Base-by-base conservation (phyloP, 2,113 vertebrate species). In the Rhegmatorhina hoffmannsi region DNA sequence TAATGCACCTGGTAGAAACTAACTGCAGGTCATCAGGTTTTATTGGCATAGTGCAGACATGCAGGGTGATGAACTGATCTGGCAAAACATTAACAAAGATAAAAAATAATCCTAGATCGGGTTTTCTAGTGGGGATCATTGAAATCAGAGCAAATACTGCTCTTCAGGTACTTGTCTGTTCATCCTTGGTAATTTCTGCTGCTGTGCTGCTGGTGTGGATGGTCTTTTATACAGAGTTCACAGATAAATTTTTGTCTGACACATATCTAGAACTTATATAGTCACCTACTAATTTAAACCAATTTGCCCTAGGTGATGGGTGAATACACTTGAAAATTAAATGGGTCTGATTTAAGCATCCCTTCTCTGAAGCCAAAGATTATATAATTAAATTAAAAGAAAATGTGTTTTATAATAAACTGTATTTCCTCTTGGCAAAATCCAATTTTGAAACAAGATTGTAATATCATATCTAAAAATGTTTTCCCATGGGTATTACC, bases 361-460 rank as follows among this genome's bases (percentile, higher is more conserved):
- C 95, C 87, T 92, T 73, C 96, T 95, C 90, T 76, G 78, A 94
- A 93, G 74, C 78, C 92, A 94, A 95, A 96, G 93, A 94, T 97
- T 95, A 96, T 95, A 95, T 97, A 97, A 97, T 97, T 96, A 97
- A 97, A 96, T 97, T 95, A 95, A 97, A 96, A 95, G 94, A 96
- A 97, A 97, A 89, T 91, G 80, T 93, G 87, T 90, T 95, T 95
- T 95, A 94, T 95, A 95, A 97, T 95, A 97, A 97, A 97, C 94
- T 96, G 77, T 90, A 92, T 95, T 96, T 97, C 91, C 94, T 97
- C 87, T 72, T 93, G 92, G 90, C 87, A 70, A 96, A 97, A 95
- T 96, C 95, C 95, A 87, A 93, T 97, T 98, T 96, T 96, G 95
- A 97, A 97, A 92, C 52, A 44, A 96, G 92, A 67, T 69, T 92